A percentile compares a stretch with the other conserved stretches of the same genome.
Evolutionary conservation across 2,797 vertebrate genomes (phyloP).

Genomic region (Danio aesculapii): DNA sequence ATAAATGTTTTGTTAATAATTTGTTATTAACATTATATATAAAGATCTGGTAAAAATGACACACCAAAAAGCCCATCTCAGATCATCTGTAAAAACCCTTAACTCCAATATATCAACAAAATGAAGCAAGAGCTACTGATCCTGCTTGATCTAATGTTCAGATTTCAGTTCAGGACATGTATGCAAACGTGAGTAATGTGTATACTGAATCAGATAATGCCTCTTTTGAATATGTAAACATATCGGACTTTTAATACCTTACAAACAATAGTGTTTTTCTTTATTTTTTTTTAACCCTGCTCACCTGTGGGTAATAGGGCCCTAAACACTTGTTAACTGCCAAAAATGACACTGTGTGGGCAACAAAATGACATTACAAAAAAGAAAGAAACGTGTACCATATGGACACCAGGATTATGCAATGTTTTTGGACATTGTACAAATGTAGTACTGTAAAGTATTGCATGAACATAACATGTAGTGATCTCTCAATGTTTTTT

Average conservation of each 20-base stretch:
- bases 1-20: too few relatives aligned
- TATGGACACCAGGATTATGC: neutral
- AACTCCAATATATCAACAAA: neutral
- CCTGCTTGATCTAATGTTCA: neutral
- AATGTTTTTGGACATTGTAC: neutral
- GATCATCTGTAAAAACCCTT: neutral
- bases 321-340: neutral
- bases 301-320: neutral
- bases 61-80: too few relatives aligned
- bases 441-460: neutral
- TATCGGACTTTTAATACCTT: neutral
- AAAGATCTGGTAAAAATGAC: too few relatives aligned
- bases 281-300: neutral
- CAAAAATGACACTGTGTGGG: neutral
- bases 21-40: neutral
- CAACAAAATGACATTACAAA: too few relatives aligned
- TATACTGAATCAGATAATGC: neutral
- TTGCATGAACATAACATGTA: neutral
- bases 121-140: neutral
- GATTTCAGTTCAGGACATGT: neutral
- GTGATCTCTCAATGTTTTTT: neutral
- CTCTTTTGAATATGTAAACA: neutral
- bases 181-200: too few relatives aligned
- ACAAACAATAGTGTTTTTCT: neutral
- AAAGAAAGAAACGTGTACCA: neutral